Evolutionary conservation across 2,888 invertebrate species (phyloP).

Genomic region (Cantharis rustica): DNA sequence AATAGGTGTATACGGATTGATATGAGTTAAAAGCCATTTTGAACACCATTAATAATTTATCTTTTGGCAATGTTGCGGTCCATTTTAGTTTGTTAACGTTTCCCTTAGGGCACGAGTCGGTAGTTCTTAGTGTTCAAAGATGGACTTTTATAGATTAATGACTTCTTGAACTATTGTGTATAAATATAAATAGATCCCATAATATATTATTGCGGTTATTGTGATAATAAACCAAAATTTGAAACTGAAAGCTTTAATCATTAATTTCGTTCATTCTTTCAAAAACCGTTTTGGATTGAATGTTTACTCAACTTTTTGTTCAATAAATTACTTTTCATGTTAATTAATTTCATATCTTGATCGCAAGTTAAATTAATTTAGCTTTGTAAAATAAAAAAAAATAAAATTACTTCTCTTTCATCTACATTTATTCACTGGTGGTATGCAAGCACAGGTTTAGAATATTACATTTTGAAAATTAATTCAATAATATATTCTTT

Average conservation of each 20-base stretch:
- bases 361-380: not conserved
- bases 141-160: not conserved
- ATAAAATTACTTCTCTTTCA: not conserved
- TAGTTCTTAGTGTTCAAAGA: not conserved
- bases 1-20: conserved; percentile 17
- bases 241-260: not conserved
- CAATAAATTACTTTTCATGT: not conserved
- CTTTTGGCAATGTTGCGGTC: conserved; percentile 31
- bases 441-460: no score
- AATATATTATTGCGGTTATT: not conserved
- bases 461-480: no score
- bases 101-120: conserved; percentile 17
- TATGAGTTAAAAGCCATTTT: conserved; percentile 22
- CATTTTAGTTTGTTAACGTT: conserved; percentile 29
- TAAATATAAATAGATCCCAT: not conserved
- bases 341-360: not conserved
- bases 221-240: not conserved
- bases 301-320: not conserved
- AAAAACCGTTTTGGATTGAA: not conserved
- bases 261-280: not conserved
- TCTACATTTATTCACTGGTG: not conserved
- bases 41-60: conserved; percentile 30
- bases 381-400: not conserved
- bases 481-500: no score
- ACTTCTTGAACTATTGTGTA: not conserved